phyloP scores from a whole-genome alignment of 2,113 vertebrate genomes.

The Gymnobelideus leadbeateri region DNA sequence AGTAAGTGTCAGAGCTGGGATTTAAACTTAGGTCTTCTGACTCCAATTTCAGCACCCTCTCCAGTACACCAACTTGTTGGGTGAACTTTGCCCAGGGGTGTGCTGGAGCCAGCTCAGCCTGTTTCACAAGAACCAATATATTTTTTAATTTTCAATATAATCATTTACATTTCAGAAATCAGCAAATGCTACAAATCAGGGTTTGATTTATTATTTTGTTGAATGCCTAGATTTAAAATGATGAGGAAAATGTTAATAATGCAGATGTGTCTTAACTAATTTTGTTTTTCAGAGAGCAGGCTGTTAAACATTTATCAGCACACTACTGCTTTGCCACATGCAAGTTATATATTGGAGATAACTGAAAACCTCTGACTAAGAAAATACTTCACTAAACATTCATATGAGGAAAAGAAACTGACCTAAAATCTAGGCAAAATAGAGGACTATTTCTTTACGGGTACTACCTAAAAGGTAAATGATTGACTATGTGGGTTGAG shows the following conservation, averaged over 20 bases:
- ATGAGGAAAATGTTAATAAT: background rate
- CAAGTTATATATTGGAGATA: background rate
- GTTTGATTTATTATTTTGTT: background rate
- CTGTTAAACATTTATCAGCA: background rate
- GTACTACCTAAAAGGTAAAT: background rate
- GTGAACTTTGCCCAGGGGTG: background rate
- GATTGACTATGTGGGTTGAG: background rate
- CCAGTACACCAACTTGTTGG: background rate
- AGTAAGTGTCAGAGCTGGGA: background rate
- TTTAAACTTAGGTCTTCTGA: background rate
- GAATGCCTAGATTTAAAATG: background rate
- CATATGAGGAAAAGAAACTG: background rate
- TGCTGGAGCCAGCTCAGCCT: background rate
- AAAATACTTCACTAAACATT: background rate
- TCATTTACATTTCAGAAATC: background rate
- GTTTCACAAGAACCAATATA: background rate
- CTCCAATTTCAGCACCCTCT: background rate
- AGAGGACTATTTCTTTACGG: background rate
- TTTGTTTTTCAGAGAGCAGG: background rate
- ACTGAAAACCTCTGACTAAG: background rate
- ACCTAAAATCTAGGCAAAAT: background rate
- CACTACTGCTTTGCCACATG: background rate
- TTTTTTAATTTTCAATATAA: background rate
- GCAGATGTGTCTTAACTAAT: background rate
- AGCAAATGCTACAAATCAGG: background rate